These are phyloP conservation scores for Ceyx margarethae DNA, from an alignment of 2,113 vertebrate genomes.

Conservation along the genomic window DNA sequence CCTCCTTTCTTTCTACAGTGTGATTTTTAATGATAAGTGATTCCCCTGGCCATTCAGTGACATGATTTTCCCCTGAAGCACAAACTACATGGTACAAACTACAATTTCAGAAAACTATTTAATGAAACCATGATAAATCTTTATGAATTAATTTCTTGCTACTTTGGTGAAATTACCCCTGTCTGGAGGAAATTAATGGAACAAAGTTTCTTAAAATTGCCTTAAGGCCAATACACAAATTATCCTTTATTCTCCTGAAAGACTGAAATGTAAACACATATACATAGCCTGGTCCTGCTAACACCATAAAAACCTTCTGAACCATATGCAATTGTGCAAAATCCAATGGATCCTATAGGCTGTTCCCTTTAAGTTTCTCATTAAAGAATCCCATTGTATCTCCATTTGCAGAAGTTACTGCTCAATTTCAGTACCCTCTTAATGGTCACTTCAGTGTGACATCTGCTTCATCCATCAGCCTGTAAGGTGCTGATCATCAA, in stretches of 20 bases:
- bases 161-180: neutral
- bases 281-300: neutral
- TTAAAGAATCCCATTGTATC: neutral
- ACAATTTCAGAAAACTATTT: no score
- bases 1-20: no score
- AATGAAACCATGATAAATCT: no score
- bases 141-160: no score
- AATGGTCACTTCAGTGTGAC: neutral
- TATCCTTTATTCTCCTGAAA: neutral
- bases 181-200: neutral
- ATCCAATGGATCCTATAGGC: neutral
- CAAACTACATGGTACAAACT: no score
- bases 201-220: neutral
- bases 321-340: neutral
- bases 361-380: neutral
- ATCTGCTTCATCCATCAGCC: neutral
- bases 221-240: neutral
- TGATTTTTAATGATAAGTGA: no score
- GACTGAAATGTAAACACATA: neutral
- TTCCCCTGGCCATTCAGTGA: no score
- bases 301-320: neutral
- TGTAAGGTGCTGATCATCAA: neutral
- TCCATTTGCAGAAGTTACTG: neutral
- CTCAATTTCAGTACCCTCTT: neutral
- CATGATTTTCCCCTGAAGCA: no score